phyloP scores from a whole-genome alignment of 2,888 invertebrate genomes.

The Sthenelais limicola region DNA sequence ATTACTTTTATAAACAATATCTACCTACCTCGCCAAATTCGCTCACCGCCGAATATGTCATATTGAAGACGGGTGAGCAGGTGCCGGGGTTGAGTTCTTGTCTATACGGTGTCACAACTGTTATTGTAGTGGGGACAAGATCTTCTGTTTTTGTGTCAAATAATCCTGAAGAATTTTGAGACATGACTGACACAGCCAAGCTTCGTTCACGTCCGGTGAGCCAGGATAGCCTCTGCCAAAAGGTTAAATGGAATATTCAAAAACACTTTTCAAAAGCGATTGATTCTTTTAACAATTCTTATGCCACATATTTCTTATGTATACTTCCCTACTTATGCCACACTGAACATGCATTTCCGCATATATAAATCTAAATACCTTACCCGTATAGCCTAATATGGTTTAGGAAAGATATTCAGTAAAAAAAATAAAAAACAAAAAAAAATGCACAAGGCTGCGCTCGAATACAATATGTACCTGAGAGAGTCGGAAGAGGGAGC shows the following conservation, averaged over 20 bases:
- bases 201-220: background rate
- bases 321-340: too few relatives aligned
- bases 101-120: conserved; percentile 8
- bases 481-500: conserved; percentile 6
- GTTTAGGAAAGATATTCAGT: too few relatives aligned
- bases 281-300: too few relatives aligned
- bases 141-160: conserved; percentile 13
- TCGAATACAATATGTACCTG: conserved; percentile 25
- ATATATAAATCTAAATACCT: too few relatives aligned
- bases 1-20: too few relatives aligned
- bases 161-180: conserved; percentile 4
- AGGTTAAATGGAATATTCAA: background rate
- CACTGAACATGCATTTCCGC: too few relatives aligned
- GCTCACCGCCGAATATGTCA: background rate
- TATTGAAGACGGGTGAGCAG: conserved; percentile 17
- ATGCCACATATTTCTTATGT: too few relatives aligned
- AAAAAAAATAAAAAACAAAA: too few relatives aligned
- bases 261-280: too few relatives aligned
- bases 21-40: conserved; percentile 8
- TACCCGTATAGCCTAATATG: too few relatives aligned
- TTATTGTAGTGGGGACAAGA: background rate
- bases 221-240: conserved; percentile 3
- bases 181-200: conserved; percentile 13
- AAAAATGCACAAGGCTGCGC: too few relatives aligned
- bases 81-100: conserved; percentile 22